Conservation (phyloP, 1,140 invertebrate genomes). For the Aleiodes sp. region DNA sequence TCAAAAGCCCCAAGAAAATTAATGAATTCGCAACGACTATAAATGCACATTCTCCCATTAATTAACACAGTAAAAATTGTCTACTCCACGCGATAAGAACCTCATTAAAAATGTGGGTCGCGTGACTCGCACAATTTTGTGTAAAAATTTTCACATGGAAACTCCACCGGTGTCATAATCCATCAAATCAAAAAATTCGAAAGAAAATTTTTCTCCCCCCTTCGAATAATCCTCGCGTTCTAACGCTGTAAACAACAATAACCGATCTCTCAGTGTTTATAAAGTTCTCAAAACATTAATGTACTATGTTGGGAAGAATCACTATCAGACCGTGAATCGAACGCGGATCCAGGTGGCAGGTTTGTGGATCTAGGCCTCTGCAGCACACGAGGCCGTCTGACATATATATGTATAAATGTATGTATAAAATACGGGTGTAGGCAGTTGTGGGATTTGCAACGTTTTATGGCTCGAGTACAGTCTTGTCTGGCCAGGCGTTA, state of each 20-base stretch:
- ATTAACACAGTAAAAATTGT: background rate
- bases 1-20: too few species aligned
- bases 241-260: too few species aligned
- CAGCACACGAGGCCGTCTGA: background rate
- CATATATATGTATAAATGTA: background rate
- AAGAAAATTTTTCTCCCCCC: too few species aligned
- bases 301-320: background rate
- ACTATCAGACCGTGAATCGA: constrained; percentile 22
- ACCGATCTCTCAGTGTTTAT: background rate
- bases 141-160: background rate
- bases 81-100: background rate
- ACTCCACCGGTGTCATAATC: too few species aligned
- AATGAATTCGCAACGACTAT: too few species aligned
- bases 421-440: background rate
- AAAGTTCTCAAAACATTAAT: background rate
- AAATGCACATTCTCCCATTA: background rate
- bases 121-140: background rate
- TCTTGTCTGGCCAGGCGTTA: constrained; percentile 16
- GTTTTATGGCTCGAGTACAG: constrained; percentile 12
- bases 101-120: constrained; percentile 8
- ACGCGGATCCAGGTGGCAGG: constrained; percentile 10
- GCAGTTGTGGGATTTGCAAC: constrained; percentile 24
- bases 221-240: too few species aligned
- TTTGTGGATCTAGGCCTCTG: constrained; percentile 20
- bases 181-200: too few species aligned